Evolutionary conservation across 2,888 invertebrate genomes (phyloP).

Genomic region (Lycia hirtaria): DNA sequence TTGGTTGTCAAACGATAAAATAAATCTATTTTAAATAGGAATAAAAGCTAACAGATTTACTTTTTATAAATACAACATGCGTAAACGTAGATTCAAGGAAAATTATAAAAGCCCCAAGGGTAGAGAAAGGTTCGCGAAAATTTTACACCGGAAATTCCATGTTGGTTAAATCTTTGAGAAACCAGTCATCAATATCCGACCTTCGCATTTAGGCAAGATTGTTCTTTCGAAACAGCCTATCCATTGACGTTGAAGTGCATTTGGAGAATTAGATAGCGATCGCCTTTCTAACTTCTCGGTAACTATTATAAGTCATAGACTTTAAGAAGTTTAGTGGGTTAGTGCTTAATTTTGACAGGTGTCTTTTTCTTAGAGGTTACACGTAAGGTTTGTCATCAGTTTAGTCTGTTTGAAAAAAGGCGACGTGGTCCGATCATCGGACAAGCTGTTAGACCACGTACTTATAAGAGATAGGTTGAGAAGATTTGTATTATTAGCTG

Average conservation of each 20-base stretch:
- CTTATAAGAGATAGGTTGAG: no score
- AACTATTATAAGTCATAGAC: constrained; percentile 1
- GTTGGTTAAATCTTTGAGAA: constrained; percentile 28
- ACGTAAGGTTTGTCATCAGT: not conserved
- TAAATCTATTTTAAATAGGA: no score
- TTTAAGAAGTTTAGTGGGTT: not conserved
- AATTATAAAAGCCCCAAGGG: not conserved
- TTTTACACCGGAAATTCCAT: constrained; percentile 38
- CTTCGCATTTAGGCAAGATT: constrained; percentile 24
- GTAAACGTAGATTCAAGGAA: constrained; percentile 3
- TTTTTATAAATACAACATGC: no score
- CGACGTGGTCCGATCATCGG: no score
- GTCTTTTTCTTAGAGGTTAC: not conserved
- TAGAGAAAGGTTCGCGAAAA: constrained; percentile 27
- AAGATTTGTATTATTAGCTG: no score
- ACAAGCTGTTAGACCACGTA: no score
- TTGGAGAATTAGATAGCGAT: constrained; percentile 12
- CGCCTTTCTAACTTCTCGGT: constrained; percentile 22
- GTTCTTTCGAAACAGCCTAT: constrained; percentile 17
- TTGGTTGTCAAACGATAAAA: no score
- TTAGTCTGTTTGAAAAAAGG: no score
- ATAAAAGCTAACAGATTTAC: no score
- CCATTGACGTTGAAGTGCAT: constrained; percentile 20
- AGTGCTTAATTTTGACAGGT: not conserved
- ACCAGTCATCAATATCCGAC: constrained; percentile 27